Evolutionary conservation across 2,888 invertebrate genomes (phyloP), one percentile per base, ranked within the genome.

Genomic region (Melipona beecheii): DNA sequence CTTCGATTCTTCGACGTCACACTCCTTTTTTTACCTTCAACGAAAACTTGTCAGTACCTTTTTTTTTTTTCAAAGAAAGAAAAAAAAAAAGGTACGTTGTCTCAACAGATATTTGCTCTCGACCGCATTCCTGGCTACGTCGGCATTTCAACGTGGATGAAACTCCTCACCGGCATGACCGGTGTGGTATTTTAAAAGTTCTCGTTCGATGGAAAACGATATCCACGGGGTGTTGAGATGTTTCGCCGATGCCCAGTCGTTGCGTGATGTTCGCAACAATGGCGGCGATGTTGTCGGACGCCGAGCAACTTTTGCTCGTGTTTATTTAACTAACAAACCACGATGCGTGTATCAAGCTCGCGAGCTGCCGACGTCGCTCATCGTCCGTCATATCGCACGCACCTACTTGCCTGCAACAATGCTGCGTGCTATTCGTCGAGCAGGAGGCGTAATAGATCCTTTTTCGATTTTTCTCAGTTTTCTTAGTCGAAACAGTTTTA

Each of bases 251-350:
- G 86, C 77, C 82, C 73, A 52, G 43, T 73, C 65, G 24, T 75
- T 60, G 73, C 78, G 89, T 1, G 43, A 43, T 43, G 73, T 65
- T 81, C 62, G 80, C 75, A 89, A 92, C 92, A 92, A 92, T 90
- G 90, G 89, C 52, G 58, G 77, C 86, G 82, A 86, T 90, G 89
- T 91, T 77, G 81, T 62, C 78, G 52, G 77, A 70, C 69, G 65
- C 75, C 62, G 71, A 76, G 43, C 75, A 83, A 78, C 43, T 80
- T 75, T 86, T 74, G 19, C 86, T 43, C 83, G 77, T 91, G 91
- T 92, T 92, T 92, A 92, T 92, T 92, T 92, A 92, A 92, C 92
- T 92, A 92, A 92, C 92, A 92, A 92, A 91, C 84, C 85, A 65
- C 71, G 82, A 81, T 49, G 71, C 73, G 65, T 60, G 56, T 80